Percentiles rank a stretch among this genome's conserved stretches.
These are phyloP conservation scores for Phortica okadai DNA, from an alignment of 2,888 invertebrate species.

Conservation along the genomic window DNA sequence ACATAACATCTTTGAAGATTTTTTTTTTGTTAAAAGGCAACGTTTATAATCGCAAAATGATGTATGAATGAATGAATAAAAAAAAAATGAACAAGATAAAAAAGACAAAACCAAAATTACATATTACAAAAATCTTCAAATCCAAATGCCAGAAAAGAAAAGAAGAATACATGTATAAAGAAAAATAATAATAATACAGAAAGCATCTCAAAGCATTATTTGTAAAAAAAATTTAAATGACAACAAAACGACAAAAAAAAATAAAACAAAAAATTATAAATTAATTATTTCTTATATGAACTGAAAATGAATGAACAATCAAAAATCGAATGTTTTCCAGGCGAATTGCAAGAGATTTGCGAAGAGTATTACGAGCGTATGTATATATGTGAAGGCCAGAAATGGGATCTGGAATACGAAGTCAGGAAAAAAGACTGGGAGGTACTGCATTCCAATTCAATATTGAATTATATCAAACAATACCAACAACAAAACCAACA, in stretches of 20 bases:
- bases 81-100: slow-evolving; percentile 14
- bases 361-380: slow-evolving; percentile 98
- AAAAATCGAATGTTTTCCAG: slow-evolving; percentile 68
- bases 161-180: no score
- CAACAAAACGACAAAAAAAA: slow-evolving; percentile 13
- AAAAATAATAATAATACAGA: not conserved
- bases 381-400: slow-evolving; percentile 98
- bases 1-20: slow-evolving; percentile 68
- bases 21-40: slow-evolving; percentile 22
- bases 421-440: slow-evolving; percentile 99
- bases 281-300: not conserved
- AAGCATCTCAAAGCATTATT: not conserved
- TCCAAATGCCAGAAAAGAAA: slow-evolving; percentile 9
- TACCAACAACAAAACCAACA: slow-evolving; percentile 45
- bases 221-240: no score
- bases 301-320: slow-evolving; percentile 84
- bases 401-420: slow-evolving; percentile 99
- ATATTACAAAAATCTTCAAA: no score
- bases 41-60: not conserved
- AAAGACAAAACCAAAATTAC: slow-evolving; percentile 41
- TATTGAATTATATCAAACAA: slow-evolving; percentile 26
- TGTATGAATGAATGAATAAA: not conserved
- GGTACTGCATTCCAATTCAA: slow-evolving; percentile 82
- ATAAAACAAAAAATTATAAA: not conserved
- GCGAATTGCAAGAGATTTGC: slow-evolving; percentile 92